Evolutionary conservation across 2,888 invertebrate species (phyloP), one percentile per base, ranked within the genome.

Genomic region (Drosophila aldrichi): DNA sequence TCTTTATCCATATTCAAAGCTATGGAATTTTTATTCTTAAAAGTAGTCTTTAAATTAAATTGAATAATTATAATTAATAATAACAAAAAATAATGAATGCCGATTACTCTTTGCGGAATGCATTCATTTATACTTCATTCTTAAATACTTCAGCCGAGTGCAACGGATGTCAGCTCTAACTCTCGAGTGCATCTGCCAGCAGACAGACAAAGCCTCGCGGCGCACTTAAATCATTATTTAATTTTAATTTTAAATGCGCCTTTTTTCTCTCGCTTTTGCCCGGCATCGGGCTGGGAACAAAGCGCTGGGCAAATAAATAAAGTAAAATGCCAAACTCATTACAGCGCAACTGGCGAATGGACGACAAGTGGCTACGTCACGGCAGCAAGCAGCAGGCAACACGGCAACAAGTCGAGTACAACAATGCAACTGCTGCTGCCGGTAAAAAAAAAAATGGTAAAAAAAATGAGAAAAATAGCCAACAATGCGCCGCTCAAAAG

Each of bases 241-340:
- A 84, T 84, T 84, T 89, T 69, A 81, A 89, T 87, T 84, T 89
- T 77, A 84, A 87, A 89, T 87, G 84, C 77, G 77, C 56, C 58
- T 60, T 54, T 63, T 70, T 29, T 29, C 54, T 25, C 25, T 76
- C 41, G 40, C 52, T 55, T 74, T 52, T 54, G 44, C 49, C 57
- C 60, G 65, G 69, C 9, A 48, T 68, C 61, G 49, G 16, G 36
- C 34, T 54, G 64, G 57, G 60, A 71, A 80, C 80, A 78, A 78
- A 79, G 80, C 64, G 49, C 43, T 66, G 68, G 54, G 87, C 89
- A 83, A 83, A 83, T 83, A 83, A 83, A 83, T 83, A 88, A 88
- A 83, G 88, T 86, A 78, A 83, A 83, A 89, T 85, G 84, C 79
- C 84, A 89, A 85, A 89, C 89, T 89, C 89, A 85, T 85, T 85